Conservation (phyloP, 2,888 invertebrate species). For the Drosophila fungiperda region DNA sequence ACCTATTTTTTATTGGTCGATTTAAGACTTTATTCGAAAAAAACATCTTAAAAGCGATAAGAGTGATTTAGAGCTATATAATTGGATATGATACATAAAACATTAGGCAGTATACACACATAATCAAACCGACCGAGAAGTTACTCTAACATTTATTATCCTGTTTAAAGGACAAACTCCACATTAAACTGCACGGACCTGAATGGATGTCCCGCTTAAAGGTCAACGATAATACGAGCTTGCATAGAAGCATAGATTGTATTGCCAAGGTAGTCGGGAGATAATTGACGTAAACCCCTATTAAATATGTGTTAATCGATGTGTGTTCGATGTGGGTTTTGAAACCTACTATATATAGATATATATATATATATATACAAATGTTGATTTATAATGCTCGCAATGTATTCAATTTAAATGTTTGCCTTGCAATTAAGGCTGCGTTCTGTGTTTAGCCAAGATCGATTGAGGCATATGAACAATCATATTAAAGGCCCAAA, state of each 20-base stretch:
- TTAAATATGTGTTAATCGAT: constrained; percentile 38
- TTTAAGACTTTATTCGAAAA: background rate
- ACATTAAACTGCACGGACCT: constrained; percentile 85
- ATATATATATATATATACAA: constrained; percentile 1
- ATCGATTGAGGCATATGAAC: constrained; percentile 7
- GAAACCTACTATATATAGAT: constrained; percentile 3
- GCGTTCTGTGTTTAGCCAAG: background rate
- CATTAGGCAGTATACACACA: background rate
- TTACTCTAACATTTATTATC: constrained; percentile 31
- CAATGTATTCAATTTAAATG: constrained; percentile 6
- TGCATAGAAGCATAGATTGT: constrained; percentile 92
- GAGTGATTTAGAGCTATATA: background rate
- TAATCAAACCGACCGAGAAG: constrained; percentile 13
- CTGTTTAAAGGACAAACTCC: constrained; percentile 79
- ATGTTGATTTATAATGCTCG: constrained; percentile 3
- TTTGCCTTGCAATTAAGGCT: constrained; percentile 22
- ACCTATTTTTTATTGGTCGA: background rate
- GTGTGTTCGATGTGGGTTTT: constrained; percentile 37
- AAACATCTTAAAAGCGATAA: background rate
- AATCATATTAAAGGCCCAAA: constrained; percentile 13
- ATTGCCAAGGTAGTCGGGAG: constrained; percentile 85
- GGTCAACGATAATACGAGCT: constrained; percentile 86
- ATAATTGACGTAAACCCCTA: constrained; percentile 12
- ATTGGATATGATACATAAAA: background rate
- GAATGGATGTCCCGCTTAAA: constrained; percentile 89